These are phyloP conservation scores for Acanthopagrus latus DNA, from an alignment of 2,797 vertebrate genomes.

Conservation along the genomic window DNA sequence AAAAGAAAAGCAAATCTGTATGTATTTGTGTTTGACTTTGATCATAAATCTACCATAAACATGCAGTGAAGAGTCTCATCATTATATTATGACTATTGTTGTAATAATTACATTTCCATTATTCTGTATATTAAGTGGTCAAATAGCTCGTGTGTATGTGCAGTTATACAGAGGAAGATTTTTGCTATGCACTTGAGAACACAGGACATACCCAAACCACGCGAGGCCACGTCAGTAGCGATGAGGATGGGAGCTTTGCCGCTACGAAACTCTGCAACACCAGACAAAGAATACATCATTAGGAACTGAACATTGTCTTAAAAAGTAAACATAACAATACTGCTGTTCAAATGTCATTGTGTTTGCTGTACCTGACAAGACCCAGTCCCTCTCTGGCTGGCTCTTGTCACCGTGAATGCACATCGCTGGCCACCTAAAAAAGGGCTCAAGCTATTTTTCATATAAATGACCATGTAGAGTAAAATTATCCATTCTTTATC, in stretches of 20 bases:
- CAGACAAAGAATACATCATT: background rate
- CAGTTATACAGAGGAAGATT: conserved; percentile 3
- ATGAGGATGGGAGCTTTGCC: conserved; percentile 99
- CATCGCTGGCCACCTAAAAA: conserved; percentile 96
- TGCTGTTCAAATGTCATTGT: background rate
- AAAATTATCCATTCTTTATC: background rate
- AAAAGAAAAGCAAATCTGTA: conserved; percentile 4
- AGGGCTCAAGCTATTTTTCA: conserved; percentile 7
- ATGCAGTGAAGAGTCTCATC: conserved; percentile 39
- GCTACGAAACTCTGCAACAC: conserved; percentile 92
- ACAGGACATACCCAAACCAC: conserved; percentile 96
- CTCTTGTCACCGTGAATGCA: conserved; percentile 99
- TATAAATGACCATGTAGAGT: background rate
- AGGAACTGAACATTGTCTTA: background rate
- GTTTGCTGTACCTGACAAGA: conserved; percentile 66
- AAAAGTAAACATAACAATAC: background rate
- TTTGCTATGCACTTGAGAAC: conserved; percentile 75
- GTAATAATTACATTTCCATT: background rate
- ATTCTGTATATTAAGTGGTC: conserved; percentile 10
- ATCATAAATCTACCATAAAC: conserved; percentile 21
- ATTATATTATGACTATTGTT: background rate
- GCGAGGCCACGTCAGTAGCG: conserved; percentile 97
- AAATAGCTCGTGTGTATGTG: conserved; percentile 15
- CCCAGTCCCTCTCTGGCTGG: conserved; percentile 99
- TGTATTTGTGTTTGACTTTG: conserved; percentile 24